Base-by-base conservation (phyloP, 2,797 vertebrate genomes). In the Onychomys torridus region DNA sequence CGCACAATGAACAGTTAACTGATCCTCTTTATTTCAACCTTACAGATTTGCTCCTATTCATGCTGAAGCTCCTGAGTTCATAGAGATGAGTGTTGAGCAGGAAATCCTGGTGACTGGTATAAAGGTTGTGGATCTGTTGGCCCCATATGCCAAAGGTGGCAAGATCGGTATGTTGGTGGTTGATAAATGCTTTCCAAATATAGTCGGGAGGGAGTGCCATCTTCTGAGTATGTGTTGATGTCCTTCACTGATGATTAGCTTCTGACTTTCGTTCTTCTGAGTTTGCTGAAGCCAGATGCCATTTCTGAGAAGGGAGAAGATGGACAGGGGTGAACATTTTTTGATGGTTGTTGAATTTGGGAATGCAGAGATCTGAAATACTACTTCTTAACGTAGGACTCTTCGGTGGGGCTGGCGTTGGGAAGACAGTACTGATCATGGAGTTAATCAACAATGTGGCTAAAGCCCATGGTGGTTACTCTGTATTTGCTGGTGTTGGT, bases 71-170 rank as follows among this genome's bases (percentile, higher is more conserved):
- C 99, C 99, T 0, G 99, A 99, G 71, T 99, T 99, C 2, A 98
- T 99, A 52, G 99, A 99, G 98, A 99, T 99, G 99, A 99, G 99
- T n/a, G 99, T 99, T 1, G 99, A 99, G 95, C 99, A 99, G 98
- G 99, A 99, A 98, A 99, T 99, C 97, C 98, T 99, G 98, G 99
- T 99, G 65, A 99, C 99, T 0, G 99, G 99, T 69, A 99, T 99
- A 96, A 99, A 99, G 98, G 99, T 99, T 91, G 99, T 99, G 91
- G 99, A 99, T 96, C 98, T 99, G 95, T 98, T 99, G 98, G 99
- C 99, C 76, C 99, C 99, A 0, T 99, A 99, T 0, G 99, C 99
- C 98, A 99, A 99, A 98, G 99, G 99, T 87, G 99, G 99, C 97
- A 99, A 99, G 98, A 99, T 99, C 0, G 99, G 99, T 99, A 98